Base-by-base conservation (phyloP, 2,888 invertebrate genomes). In the Eupelmus urozonus region DNA sequence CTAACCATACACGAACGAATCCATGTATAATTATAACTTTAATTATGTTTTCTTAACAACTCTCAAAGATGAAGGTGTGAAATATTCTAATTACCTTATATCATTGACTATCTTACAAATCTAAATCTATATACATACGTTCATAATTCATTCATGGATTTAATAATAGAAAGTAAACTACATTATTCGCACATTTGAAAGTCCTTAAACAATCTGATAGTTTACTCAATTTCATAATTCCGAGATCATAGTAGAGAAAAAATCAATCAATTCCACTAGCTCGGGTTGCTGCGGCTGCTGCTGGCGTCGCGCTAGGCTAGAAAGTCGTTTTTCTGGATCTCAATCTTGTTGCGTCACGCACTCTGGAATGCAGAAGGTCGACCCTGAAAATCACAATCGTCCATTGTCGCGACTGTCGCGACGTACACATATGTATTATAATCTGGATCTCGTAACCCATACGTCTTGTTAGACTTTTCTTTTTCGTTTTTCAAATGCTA, bases 321-420 rank as follows among this genome's bases (percentile, higher is more conserved):
- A 79, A 76, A 79, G 72, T 79, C 60, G 72, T 72, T 79, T 67
- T 71, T 76, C 63, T 78, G 42, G 57, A 51, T 72, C 65, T 51
- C 69, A 62, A 75, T 65, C 42, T 34, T 42, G 27, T 85, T 86
- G 80, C 84, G 83, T 84, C 83, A 84, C 16, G 53, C 60, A 78
- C 55, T 27, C 25, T 57, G 84, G 83, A 87, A 86, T 85, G 84
- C 81, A 76, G 81, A 80, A 84, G 81, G 81, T 80, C 80, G 83
- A 84, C 84, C 84, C 85, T 86, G 85, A 80, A 67, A 82, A 77
- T 81, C 72, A 81, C 81, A 85, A 84, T 82, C 76, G 79, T 55
- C 79, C 80, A 83, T 84, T 85, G 82, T 84, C 78, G 63, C 70
- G n/a, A 20, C 16, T 16, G 16, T 34, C 55, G 13, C 51, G 4